These are phyloP conservation scores for Pseudococcus viburni DNA, from an alignment of 2,888 invertebrate species.

Conservation along the genomic window DNA sequence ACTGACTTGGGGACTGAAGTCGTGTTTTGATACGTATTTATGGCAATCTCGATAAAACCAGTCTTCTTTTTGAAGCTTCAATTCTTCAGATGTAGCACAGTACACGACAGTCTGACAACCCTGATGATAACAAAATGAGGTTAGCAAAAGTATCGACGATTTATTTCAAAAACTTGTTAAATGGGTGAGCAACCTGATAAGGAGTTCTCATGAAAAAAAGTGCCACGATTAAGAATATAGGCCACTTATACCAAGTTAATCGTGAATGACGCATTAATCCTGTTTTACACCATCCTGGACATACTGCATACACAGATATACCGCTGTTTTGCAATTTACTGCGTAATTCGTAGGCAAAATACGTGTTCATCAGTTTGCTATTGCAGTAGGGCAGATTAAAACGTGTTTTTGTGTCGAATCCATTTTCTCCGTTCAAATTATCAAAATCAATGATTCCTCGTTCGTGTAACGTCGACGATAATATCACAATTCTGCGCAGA, in stretches of 20 bases:
- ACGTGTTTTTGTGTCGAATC: constrained; percentile 71
- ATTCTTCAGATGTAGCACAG: constrained; percentile 80
- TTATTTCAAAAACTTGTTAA: neutral
- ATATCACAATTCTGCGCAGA: constrained; percentile 76
- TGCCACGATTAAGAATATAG: constrained; percentile 80
- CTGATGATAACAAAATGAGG: constrained; percentile 72
- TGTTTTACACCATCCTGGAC: constrained; percentile 87
- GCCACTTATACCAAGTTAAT: constrained; percentile 81
- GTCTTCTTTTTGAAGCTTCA: constrained; percentile 78
- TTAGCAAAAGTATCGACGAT: neutral
- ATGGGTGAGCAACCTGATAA: constrained; percentile 76
- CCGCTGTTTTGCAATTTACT: constrained; percentile 73
- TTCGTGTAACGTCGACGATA: constrained; percentile 82
- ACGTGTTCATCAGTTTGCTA: constrained; percentile 84
- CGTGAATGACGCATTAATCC: constrained; percentile 79
- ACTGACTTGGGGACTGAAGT: constrained; percentile 77
- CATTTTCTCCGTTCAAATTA: constrained; percentile 77
- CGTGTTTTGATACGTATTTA: constrained; percentile 76
- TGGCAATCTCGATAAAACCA: constrained; percentile 83
- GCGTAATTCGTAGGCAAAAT: constrained; percentile 80
- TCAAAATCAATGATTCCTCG: constrained; percentile 79
- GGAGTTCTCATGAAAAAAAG: constrained; percentile 81
- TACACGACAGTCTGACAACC: constrained; percentile 85
- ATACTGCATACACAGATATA: constrained; percentile 79
- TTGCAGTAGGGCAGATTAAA: constrained; percentile 80